Evolutionary conservation across 2,113 vertebrate genomes (phyloP).

Genomic region (Enhydra lutris): DNA sequence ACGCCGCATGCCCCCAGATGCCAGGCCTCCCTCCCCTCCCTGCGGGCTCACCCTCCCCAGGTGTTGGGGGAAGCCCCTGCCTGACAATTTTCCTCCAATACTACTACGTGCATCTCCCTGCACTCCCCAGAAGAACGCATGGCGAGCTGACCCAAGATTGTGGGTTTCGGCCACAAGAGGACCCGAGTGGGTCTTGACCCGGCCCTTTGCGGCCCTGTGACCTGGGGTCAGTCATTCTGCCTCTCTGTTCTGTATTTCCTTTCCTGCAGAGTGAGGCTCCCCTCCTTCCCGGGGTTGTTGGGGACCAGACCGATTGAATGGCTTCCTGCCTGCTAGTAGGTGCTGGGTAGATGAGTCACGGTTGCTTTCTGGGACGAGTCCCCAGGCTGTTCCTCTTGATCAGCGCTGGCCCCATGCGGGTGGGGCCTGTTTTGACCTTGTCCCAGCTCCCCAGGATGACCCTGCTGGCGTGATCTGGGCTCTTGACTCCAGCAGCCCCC

Average conservation of each 20-base stretch:
- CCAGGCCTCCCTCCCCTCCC: not conserved
- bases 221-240: not conserved
- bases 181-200: rapidly evolving
- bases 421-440: not conserved
- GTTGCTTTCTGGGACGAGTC: not conserved
- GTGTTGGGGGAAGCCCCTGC: not conserved
- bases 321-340: not conserved
- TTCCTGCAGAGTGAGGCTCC: not conserved
- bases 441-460: not conserved
- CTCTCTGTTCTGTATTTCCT: not conserved
- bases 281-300: not conserved
- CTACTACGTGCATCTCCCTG: not conserved
- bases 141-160: not conserved
- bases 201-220: not conserved
- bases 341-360: not conserved
- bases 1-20: not conserved
- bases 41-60: not conserved
- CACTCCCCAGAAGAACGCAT: not conserved
- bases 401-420: not conserved
- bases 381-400: not conserved
- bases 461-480: not conserved
- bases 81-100: not conserved
- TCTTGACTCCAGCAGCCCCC: not conserved
- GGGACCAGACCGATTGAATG: not conserved
- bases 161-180: not conserved